Conservation (phyloP, 2,888 invertebrate genomes). For the Netelia fuscicornis region DNA sequence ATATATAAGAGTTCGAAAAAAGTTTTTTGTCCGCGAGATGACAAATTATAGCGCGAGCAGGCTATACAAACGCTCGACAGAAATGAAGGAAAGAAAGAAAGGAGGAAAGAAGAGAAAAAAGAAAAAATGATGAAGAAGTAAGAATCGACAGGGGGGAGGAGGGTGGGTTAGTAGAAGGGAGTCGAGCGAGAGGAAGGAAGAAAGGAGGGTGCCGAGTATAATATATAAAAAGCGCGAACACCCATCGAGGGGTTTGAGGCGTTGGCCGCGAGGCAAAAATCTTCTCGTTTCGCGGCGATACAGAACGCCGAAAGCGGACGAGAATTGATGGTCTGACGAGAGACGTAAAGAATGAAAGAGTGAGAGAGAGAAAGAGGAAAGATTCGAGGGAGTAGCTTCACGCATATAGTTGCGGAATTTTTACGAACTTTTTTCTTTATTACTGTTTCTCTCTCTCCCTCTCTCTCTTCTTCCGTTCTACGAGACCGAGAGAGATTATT, state of each 20-base stretch:
- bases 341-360: constrained; percentile 16
- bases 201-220: constrained; percentile 41
- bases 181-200: constrained; percentile 13
- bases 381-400: not conserved
- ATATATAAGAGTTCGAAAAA: constrained; percentile 58
- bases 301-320: constrained; percentile 49
- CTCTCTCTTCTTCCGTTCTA: constrained; percentile 26
- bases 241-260: constrained; percentile 44
- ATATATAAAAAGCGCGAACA: constrained; percentile 16
- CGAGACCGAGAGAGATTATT: constrained; percentile 46
- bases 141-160: constrained; percentile 8
- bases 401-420: constrained; percentile 56
- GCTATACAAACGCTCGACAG: constrained; percentile 38
- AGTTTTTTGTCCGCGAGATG: constrained; percentile 66
- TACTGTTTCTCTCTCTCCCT: constrained; percentile 6
- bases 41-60: constrained; percentile 65
- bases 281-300: constrained; percentile 53
- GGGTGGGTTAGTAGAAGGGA: not conserved
- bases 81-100: constrained; percentile 44
- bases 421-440: constrained; percentile 47
- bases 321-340: constrained; percentile 62
- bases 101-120: constrained; percentile 10
- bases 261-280: constrained; percentile 66
- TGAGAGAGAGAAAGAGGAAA: not conserved
- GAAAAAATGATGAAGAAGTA: not conserved